These are phyloP conservation scores for Gymnothorax javanicus DNA, from an alignment of 2,797 vertebrate genomes.

Conservation along the genomic window DNA sequence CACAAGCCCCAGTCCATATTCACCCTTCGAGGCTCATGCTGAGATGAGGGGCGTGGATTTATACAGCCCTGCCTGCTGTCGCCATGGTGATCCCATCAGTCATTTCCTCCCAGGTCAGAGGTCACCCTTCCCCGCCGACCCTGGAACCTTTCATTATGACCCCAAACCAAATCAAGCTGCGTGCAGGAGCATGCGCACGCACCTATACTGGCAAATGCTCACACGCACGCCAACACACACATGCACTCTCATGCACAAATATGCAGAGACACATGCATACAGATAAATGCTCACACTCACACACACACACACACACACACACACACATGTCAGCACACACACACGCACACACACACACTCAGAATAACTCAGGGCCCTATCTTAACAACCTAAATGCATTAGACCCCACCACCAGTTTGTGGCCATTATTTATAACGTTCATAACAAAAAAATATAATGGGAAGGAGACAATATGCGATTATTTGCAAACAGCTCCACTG, in stretches of 20 bases:
- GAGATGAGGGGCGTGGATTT: slow-evolving; percentile 39
- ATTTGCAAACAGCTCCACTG: too few relatives aligned
- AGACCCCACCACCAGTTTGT: too few relatives aligned
- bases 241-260: slow-evolving; percentile 7
- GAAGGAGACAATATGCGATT: too few relatives aligned
- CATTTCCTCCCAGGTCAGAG: slow-evolving; percentile 46
- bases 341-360: too few relatives aligned
- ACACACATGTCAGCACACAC: slow-evolving; percentile 17
- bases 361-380: too few relatives aligned
- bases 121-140: slow-evolving; percentile 58
- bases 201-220: not conserved
- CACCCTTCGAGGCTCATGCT: slow-evolving; percentile 34
- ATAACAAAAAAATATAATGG: too few relatives aligned
- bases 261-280: slow-evolving; percentile 14
- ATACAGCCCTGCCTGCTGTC: slow-evolving; percentile 64
- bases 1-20: not conserved
- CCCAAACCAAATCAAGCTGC: slow-evolving; percentile 65
- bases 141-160: slow-evolving; percentile 56
- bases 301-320: slow-evolving; percentile 38
- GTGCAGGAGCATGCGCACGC: not conserved
- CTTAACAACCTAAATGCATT: not conserved
- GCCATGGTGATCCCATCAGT: slow-evolving; percentile 65
- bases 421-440: too few relatives aligned
- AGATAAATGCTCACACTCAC: not conserved
- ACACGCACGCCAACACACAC: slow-evolving; percentile 17